phyloP scores from a whole-genome alignment of 1,140 invertebrate species.

The Ctenoplectra terminalis region DNA sequence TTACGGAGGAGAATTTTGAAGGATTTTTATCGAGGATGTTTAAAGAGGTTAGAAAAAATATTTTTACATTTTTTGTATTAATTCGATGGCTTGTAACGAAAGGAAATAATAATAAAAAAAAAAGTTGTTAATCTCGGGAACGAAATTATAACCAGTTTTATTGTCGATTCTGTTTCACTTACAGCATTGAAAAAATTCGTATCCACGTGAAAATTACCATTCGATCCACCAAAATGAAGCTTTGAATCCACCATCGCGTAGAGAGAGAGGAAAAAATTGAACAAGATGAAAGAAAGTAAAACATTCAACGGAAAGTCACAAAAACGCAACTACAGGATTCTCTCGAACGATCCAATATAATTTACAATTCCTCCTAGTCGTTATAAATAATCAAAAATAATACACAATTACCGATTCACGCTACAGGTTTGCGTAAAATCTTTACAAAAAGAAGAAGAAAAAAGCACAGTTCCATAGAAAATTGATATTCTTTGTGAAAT shows the following conservation, averaged over 20 bases:
- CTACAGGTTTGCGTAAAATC: neutral
- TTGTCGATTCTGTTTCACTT: neutral
- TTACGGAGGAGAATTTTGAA: neutral
- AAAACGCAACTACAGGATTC: neutral
- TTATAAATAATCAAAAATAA: slow-evolving; percentile 26
- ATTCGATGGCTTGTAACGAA: neutral
- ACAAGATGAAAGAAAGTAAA: neutral
- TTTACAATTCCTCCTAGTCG: neutral
- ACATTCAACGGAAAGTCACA: neutral
- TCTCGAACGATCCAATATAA: neutral
- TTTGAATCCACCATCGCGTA: too few relatives aligned
- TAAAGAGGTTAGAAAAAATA: too few relatives aligned
- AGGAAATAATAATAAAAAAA: neutral
- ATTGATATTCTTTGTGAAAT: too few relatives aligned
- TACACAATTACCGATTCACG: too few relatives aligned
- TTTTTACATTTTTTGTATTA: too few relatives aligned
- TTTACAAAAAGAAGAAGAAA: too few relatives aligned
- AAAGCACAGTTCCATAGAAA: neutral
- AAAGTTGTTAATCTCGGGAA: neutral
- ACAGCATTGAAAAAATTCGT: too few relatives aligned
- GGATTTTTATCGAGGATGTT: neutral
- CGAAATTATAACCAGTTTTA: neutral
- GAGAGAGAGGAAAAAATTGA: neutral
- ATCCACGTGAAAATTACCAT: too few relatives aligned
- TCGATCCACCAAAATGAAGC: too few relatives aligned